A percentile compares a stretch with the other conserved stretches of the same genome.
These are phyloP conservation scores for Bradynema listronoti DNA, from an alignment of 1,140 invertebrate genomes.

Conservation along the genomic window DNA sequence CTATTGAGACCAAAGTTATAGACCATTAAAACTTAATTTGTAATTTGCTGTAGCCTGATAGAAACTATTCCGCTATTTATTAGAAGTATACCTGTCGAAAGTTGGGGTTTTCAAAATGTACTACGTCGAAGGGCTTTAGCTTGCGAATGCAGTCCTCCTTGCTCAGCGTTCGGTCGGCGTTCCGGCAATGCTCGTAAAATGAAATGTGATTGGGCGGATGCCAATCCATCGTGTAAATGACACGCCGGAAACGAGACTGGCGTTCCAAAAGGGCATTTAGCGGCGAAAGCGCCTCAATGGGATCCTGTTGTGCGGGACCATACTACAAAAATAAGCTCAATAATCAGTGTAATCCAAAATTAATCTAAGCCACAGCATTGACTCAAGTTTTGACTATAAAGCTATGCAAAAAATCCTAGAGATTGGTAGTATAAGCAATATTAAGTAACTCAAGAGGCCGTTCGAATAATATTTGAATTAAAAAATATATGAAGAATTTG, in stretches of 20 bases:
- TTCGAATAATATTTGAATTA: too few relatives aligned
- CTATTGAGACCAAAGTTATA: too few relatives aligned
- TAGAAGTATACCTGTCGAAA: slow-evolving; percentile 59
- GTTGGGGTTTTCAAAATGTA: slow-evolving; percentile 76
- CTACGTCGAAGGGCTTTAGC: slow-evolving; percentile 77
- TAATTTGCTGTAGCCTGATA: too few relatives aligned
- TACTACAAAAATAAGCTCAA: slow-evolving; percentile 33
- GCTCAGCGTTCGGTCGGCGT: slow-evolving; percentile 73
- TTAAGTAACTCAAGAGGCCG: too few relatives aligned
- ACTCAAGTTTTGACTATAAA: too few relatives aligned
- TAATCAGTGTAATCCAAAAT: slow-evolving; percentile 20
- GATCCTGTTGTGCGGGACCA: slow-evolving; percentile 43
- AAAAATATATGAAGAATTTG: too few relatives aligned
- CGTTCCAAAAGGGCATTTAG: slow-evolving; percentile 78
- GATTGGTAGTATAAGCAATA: too few relatives aligned
- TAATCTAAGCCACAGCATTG: background rate
- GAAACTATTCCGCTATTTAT: too few relatives aligned
- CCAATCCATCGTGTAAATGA: slow-evolving; percentile 95
- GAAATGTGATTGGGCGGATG: slow-evolving; percentile 92
- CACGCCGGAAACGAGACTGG: slow-evolving; percentile 75
- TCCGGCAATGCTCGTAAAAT: slow-evolving; percentile 63
- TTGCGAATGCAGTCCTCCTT: slow-evolving; percentile 66
- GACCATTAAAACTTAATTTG: too few relatives aligned
- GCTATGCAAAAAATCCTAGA: too few relatives aligned
- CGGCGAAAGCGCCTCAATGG: slow-evolving; percentile 64